phyloP scores from a whole-genome alignment of 2,888 invertebrate genomes.

The Epistrophe grossulariae region DNA sequence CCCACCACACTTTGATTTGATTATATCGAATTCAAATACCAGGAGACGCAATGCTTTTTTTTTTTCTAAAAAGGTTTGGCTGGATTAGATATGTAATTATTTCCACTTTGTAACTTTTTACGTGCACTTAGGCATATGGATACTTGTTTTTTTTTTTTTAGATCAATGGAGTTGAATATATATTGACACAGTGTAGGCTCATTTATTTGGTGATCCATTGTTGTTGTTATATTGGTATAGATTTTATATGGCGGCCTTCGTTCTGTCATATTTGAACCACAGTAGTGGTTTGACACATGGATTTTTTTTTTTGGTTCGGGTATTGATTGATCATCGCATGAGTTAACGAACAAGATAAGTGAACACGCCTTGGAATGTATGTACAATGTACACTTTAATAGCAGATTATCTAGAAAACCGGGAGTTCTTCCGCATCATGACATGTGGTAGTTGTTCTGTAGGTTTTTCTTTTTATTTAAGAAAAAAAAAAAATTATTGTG shows the following conservation, averaged over 20 bases:
- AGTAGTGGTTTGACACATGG: conserved; percentile 68
- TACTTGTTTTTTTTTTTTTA: conserved; percentile 32
- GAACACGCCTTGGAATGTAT: conserved; percentile 47
- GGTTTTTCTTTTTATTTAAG: not conserved
- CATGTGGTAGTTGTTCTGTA: conserved; percentile 30
- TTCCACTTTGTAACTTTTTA: conserved; percentile 66
- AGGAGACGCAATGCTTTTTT: conserved; percentile 6
- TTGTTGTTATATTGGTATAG: conserved; percentile 7
- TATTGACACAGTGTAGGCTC: conserved; percentile 49
- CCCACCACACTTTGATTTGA: conserved; percentile 63
- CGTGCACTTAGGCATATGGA: conserved; percentile 54
- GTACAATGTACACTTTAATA: conserved; percentile 38
- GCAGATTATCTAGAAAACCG: conserved; percentile 47
- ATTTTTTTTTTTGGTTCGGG: conserved; percentile 27
- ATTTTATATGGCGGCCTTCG: conserved; percentile 40
- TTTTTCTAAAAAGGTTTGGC: conserved; percentile 48
- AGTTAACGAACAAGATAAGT: conserved; percentile 57
- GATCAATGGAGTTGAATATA: conserved; percentile 33
- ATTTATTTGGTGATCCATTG: conserved; percentile 52
- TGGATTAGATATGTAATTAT: conserved; percentile 60
- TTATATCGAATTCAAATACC: conserved; percentile 42
- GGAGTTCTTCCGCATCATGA: conserved; percentile 41
- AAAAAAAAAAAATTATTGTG: not conserved
- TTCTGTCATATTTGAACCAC: conserved; percentile 30
- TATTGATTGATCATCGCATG: conserved; percentile 71